phyloP scores from a whole-genome alignment of 1,140 invertebrate species.

The Lordiphosa collinella region DNA sequence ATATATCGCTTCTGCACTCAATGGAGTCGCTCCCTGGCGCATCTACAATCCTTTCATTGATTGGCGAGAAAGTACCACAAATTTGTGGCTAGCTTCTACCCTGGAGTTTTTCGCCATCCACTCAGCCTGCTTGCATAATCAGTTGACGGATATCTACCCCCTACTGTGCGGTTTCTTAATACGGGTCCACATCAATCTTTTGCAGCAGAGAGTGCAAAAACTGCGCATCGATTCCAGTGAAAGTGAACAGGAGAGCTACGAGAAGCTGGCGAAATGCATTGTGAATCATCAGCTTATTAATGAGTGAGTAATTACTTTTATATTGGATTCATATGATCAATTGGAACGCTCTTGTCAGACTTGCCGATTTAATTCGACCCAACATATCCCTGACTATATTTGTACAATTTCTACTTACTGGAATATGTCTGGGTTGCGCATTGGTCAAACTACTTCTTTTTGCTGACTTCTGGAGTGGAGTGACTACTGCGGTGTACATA shows the following conservation, averaged over 20 bases:
- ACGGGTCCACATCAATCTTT: conserved; percentile 20
- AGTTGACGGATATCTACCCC: conserved; percentile 23
- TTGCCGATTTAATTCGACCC: background rate
- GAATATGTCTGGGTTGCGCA: conserved; percentile 11
- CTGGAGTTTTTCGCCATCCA: conserved; percentile 15
- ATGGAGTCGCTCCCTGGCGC: conserved; percentile 27
- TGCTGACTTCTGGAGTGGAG: conserved; percentile 11
- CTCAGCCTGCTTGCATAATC: background rate
- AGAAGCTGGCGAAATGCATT: conserved; percentile 37
- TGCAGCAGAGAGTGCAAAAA: conserved; percentile 12
- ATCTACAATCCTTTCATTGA: conserved; percentile 39
- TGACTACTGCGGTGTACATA: conserved; percentile 20
- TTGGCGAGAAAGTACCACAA: conserved; percentile 7
- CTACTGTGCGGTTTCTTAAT: conserved; percentile 21
- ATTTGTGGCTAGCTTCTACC: conserved; percentile 7
- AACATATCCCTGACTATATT: background rate
- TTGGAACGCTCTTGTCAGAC: background rate
- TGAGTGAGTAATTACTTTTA: conserved; percentile 30
- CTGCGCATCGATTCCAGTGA: conserved; percentile 22
- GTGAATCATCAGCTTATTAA: conserved; percentile 31
- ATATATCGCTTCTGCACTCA: background rate
- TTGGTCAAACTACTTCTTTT: conserved; percentile 44
- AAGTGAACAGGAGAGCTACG: conserved; percentile 13
- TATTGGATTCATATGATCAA: too few relatives aligned
- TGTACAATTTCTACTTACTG: conserved; percentile 40